These are phyloP conservation scores for Oxyura jamaicensis DNA, from an alignment of 2,113 vertebrate genomes.

Conservation along the genomic window DNA sequence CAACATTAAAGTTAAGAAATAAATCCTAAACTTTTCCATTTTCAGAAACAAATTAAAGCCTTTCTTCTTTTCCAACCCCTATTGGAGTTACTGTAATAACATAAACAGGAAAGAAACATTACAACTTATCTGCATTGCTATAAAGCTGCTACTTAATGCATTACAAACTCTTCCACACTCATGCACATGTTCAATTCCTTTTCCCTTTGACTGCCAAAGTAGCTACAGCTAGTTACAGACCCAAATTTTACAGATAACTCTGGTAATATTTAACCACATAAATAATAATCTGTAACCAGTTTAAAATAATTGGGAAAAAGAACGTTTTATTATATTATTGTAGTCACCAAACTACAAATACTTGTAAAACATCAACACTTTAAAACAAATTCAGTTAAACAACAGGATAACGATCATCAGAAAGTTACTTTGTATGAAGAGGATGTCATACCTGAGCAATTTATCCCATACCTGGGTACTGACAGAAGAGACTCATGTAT, in stretches of 20 bases:
- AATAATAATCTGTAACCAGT: neutral
- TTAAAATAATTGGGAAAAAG: neutral
- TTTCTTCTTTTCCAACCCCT: too few species aligned
- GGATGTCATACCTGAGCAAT: neutral
- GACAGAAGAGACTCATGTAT: neutral
- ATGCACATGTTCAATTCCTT: neutral
- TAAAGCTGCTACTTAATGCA: neutral
- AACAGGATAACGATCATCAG: neutral
- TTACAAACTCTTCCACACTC: neutral
- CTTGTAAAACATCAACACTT: neutral
- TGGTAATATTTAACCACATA: neutral
- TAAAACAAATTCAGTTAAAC: neutral
- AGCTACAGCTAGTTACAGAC: neutral
- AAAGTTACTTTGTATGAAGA: neutral
- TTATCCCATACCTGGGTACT: neutral
- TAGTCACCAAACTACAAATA: neutral
- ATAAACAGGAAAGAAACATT: neutral
- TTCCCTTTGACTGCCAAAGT: neutral
- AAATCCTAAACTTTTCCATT: neutral
- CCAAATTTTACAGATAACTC: neutral
- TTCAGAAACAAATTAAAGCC: neutral
- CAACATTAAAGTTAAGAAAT: neutral
- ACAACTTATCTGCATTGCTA: neutral
- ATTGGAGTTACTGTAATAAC: neutral
- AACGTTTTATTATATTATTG: neutral